Base-by-base conservation (phyloP, 2,888 invertebrate species). In the Phoronis australis region DNA sequence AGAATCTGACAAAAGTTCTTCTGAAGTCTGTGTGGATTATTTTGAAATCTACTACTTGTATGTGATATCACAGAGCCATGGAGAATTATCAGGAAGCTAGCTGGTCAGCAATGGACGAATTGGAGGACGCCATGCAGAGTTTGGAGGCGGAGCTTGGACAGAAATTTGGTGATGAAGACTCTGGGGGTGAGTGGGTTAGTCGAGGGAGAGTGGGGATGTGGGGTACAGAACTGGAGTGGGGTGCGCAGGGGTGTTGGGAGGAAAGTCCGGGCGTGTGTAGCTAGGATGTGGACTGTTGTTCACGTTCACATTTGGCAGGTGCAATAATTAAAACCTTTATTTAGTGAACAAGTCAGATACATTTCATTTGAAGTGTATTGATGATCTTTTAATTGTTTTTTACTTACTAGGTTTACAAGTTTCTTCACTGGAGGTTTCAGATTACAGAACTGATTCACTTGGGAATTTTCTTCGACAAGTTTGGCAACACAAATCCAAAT, bases 101-200 rank as follows among this genome's bases (percentile, higher is more conserved):
- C 26, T 79, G 79, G 78, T 66, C 76, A 21, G 68, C 77, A 5
- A 73, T 74, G 62, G 66, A 73, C 18, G 68, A 62, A 3, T 58
- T 77, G 23, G 78, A 78, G 55, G 61, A 66, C 83, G 72, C 78
- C 46, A 65, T 80, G 39, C 65, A 77, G 55, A 84, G 85, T 72
- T 86, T 93, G 60, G 91, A 92, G 75, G 85, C 85, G 12, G 80
- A 84, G 61, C 51, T 67, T 52, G 85, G 83, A 9, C 82, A 83
- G 63, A 82, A 85, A 68, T 87, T 87, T 59, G 71, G 69, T 4
- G 70, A 66, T 20, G 51, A 56, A 9, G 51, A 27, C 15, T 47
- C 47, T 9, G 37, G 41, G 1, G 26, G n/a, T n/a, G n/a, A n/a
- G 45, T 31, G 27, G 27, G 12, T 77, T 70, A 9, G 81, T 82